Percentiles rank a stretch among this genome's conserved stretches.
Evolutionary conservation across 1,140 invertebrate species (phyloP).

Genomic region (Schlechtendalia chinensis): DNA sequence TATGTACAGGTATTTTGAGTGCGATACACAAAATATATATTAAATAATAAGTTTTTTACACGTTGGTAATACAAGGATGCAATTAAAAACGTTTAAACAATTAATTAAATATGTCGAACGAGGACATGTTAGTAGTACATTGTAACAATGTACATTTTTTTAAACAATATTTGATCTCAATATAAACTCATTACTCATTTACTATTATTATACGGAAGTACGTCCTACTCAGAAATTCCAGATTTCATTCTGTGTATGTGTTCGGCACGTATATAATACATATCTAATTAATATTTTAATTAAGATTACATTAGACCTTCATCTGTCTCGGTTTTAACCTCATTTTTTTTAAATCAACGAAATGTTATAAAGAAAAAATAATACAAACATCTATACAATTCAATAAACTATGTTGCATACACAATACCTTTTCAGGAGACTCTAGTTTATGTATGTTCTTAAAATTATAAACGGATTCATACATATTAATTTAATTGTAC

Average conservation of each 20-base stretch:
- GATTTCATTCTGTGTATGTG: background rate
- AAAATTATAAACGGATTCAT: no score
- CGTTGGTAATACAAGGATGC: no score
- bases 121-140: background rate
- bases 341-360: background rate
- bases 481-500: no score
- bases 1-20: no score
- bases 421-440: background rate
- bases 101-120: constrained; percentile 1
- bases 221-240: background rate
- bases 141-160: background rate
- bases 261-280: background rate
- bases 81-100: background rate
- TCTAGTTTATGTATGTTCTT: background rate
- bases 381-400: constrained; percentile 13
- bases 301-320: constrained; percentile 35
- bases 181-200: constrained; percentile 8
- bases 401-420: constrained; percentile 1
- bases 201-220: background rate
- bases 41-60: background rate
- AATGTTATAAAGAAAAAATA: background rate
- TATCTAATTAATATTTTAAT: constrained; percentile 40
- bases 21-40: no score
- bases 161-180: constrained; percentile 15
- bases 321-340: background rate